Base-by-base conservation (phyloP, 2,888 invertebrate species). In the Globia sparganii region DNA sequence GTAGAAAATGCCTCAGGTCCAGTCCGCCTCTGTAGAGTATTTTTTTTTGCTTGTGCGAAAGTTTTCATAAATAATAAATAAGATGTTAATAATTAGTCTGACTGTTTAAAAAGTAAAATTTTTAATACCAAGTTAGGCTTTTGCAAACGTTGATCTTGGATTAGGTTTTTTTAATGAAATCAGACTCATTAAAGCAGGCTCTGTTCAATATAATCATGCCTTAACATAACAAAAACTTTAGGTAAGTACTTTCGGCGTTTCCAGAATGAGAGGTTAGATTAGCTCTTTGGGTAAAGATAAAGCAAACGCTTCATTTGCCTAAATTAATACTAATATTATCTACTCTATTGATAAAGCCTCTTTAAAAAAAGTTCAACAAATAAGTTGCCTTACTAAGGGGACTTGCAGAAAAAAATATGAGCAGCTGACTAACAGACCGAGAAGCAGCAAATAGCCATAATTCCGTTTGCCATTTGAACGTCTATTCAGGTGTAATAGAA, bases 401-500 rank as follows among this genome's bases (percentile, higher is more conserved):
- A 53, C 25, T 25, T 53, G 9, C n/a, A 11, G n/a, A n/a, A 11
- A 53, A 53, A 25, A 53, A 13, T 49, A 49, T 53, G 49, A n/a
- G n/a, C 53, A 53, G 11, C 25, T 11, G 11, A n/a, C 11, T n/a
- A n/a, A 53, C 53, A 53, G 1, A n/a, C 25, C 25, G 25, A 53
- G n/a, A 53, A 25, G 21, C 6, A 25, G 21, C 25, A 62, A 34
- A 61, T 61, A 13, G 61, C 61, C 21, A 62, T 13, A 58, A 9
- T 40, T 4, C 31, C 31, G 1, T 31, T 58, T 58, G 62, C n/a
- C 40, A 74, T 56, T 59, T 34, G 40, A 43, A 8, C 37, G 28
- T 28, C 53, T 21, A 66, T 75, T 81, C 37, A 53, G 13, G 0
- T 21, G 58, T 61, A 81, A 70, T 61, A 56, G 69, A 70, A 75